Percentiles rank a stretch among this genome's conserved stretches.
phyloP scores from a whole-genome alignment of 2,797 vertebrate species.

The Falco naumanni region DNA sequence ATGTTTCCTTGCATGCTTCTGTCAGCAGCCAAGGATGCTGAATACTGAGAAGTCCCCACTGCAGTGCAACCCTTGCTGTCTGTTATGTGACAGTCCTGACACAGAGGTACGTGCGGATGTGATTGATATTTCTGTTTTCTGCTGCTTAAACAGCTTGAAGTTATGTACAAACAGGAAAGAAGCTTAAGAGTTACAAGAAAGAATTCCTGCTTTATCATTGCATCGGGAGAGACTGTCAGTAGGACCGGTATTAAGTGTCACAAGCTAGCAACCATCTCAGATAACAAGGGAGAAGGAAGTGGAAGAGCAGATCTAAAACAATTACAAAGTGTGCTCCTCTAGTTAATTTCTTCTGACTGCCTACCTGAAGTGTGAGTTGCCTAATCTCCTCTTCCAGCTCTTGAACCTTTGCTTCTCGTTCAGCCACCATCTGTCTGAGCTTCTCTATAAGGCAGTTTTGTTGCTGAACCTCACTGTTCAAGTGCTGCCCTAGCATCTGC shows the following conservation, averaged over 20 bases:
- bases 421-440: slow-evolving; percentile 78
- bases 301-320: not conserved
- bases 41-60: not conserved
- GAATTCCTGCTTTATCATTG: not conserved
- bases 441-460: slow-evolving; percentile 77
- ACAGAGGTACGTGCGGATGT: not conserved
- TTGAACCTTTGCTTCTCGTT: slow-evolving; percentile 83
- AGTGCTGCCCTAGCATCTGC: slow-evolving; percentile 55
- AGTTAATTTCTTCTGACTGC: not conserved
- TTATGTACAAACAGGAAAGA: not conserved
- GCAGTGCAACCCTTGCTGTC: not conserved
- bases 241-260: not conserved
- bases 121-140: not conserved
- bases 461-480: slow-evolving; percentile 70
- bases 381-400: slow-evolving; percentile 80
- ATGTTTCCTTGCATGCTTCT: not conserved
- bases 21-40: not conserved
- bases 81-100: not conserved
- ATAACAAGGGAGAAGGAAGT: not conserved
- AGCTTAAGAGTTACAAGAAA: not conserved
- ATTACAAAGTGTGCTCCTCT: not conserved
- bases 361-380: slow-evolving; percentile 78
- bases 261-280: not conserved
- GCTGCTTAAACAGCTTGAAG: not conserved
- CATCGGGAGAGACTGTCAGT: not conserved